Evolutionary conservation across 2,113 vertebrate genomes (phyloP), one percentile per base, ranked within the genome.

Genomic region (Sebastes fasciatus): DNA sequence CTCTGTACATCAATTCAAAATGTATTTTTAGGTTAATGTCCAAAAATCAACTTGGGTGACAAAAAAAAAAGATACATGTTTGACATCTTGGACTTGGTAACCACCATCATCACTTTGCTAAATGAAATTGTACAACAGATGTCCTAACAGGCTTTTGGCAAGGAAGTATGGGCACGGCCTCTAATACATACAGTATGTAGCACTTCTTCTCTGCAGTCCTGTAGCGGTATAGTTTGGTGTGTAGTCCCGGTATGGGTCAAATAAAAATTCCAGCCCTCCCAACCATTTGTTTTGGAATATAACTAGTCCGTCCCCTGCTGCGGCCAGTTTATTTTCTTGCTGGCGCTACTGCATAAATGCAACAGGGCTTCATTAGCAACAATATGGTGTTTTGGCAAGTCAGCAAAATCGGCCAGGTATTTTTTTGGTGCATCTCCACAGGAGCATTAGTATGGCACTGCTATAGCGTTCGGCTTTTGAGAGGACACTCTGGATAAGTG

Each of bases 351-450:
- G 42, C 77, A 79, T 63, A 49, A 83, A 78, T 77, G 73, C 69
- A 81, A 80, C 57, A 79, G 66, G 63, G 48, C 66, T 78, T 85
- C 77, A 89, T 90, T 65, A 86, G 58, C 43, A 81, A 57, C 80
- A 72, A 74, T 46, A 77, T 42, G 45, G 80, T 40, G 72, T 82
- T 82, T 66, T 80, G 87, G 87, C 86, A 69, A 80, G 68, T 73
- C 57, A 74, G 55, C 23, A 6, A 49, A 69, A 79, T 70, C 45
- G 60, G 77, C 16, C 17, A n/a, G 48, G 17, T 16, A 8, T 19
- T n/a, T 45, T 73, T 16, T 61, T 63, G 19, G 23, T 72, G 13
- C 3, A n/a, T 63, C 40, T 58, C 48, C 16, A 64, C 46, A 63
- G 60, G 42, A 57, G 60, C 42, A 75, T 90, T 61, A 64, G 61